Percentiles rank a stretch among this genome's conserved stretches.
Conservation (phyloP, 2,888 invertebrate species). For the Sinohyriopsis cumingii region DNA sequence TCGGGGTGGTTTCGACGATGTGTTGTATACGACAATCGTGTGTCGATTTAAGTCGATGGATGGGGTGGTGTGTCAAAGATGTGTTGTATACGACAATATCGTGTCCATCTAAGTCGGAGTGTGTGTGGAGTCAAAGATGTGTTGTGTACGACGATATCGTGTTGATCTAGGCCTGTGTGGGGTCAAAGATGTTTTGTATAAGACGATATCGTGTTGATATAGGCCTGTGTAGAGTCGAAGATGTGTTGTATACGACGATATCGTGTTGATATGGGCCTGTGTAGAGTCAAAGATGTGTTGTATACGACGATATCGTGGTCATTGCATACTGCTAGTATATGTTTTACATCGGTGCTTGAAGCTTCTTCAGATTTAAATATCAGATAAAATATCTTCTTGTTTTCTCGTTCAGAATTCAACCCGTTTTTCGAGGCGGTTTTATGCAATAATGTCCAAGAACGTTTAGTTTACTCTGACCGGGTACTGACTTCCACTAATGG, state of each 20-base stretch:
- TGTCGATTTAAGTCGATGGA: no score
- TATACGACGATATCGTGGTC: conserved; percentile 14
- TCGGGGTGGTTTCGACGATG: no score
- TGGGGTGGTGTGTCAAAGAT: no score
- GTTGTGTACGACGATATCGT: no score
- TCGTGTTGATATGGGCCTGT: conserved; percentile 3
- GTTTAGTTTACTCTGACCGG: neutral
- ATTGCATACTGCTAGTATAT: conserved; percentile 8
- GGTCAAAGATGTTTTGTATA: no score
- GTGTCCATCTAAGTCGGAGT: no score
- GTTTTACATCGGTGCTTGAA: conserved; percentile 13
- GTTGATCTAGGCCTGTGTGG: no score
- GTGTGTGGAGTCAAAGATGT: no score
- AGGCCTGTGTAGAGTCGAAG: neutral
- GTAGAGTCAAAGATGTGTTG: conserved; percentile 4
- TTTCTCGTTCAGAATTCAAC: conserved; percentile 6
- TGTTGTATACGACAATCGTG: no score
- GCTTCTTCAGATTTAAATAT: conserved; percentile 9
- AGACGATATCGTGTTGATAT: neutral
- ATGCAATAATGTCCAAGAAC: neutral
- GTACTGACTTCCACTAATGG: neutral
- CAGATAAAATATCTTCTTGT: conserved; percentile 4
- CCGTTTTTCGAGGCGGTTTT: neutral
- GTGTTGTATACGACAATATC: no score
- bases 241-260: neutral